Base-by-base conservation (phyloP, 2,888 invertebrate genomes). In the Adela reaumurella region DNA sequence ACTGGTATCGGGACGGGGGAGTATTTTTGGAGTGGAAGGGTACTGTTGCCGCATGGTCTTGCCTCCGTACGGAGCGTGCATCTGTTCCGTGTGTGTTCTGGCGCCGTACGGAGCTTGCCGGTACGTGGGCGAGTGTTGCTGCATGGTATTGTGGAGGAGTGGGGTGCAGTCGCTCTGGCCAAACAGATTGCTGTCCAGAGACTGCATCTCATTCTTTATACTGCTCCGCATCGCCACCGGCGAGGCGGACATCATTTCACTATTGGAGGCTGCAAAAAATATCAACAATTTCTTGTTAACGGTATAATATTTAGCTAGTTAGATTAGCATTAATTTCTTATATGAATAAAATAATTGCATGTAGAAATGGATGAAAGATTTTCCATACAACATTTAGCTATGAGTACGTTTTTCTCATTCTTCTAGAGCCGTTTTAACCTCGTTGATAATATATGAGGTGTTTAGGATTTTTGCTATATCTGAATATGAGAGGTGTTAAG, bases 181-280 rank as follows among this genome's bases (percentile, higher is more conserved):
- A 58, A 64, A 79, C 56, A 73, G 57, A 41, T 71, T 62, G 43
- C 65, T 70, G 46, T 70, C 68, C 56, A 70, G 76, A 3, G 20
- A 2, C 46, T 68, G 65, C 64, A 74, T 66, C 55, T 77, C 77
- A 55, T 65, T 72, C 58, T 78, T 78, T 46, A 70, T 58, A 17
- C 59, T 57, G 11, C 3, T 14, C 11, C 14, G 35, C 35, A 35
- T 35, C 58, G 70, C 74, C 50, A 67, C 69, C 47, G 64, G 56
- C 63, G 74, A 65, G 45, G 46, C 16, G 14, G 70, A 58, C 61
- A 19, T 45, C 24, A 24, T 24, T 8, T 24, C 24, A 24, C 24
- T 24, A 24, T 8, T 24, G 8, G 24, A 24, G 4, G 8, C 24
- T 24, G 24, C 24, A n/a, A n/a, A n/a, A n/a, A 24, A 24, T 24